Base-by-base conservation (phyloP, 1,140 invertebrate genomes). In the Papilio polytes region DNA sequence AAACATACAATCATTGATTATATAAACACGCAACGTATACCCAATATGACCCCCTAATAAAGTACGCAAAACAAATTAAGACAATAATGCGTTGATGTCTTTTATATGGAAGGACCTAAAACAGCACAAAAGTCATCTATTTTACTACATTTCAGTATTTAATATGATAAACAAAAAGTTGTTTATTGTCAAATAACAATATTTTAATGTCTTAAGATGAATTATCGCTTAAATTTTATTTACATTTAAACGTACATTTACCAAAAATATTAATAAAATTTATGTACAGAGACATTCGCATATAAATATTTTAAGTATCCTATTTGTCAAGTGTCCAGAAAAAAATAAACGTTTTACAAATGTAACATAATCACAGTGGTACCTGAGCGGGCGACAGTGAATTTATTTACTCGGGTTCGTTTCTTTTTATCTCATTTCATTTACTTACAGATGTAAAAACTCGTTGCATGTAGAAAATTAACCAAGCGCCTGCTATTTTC, bases 301-400 rank as follows among this genome's bases (percentile, higher is more conserved):
- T 22, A 36, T 70, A 70, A 70, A 70, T 70, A 70, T 70, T 70
- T 31, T 31, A 70, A 70, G 13, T 31, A 70, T 36, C 63, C 63
- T 70, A 70, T 70, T 70, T 31, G 63, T 70, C 63, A 70, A 70
- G 63, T 36, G 63, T 70, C 63, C 63, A 15, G 63, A 8, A 15
- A 70, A 70, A 70, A 70, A 66, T 66, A 70, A 70, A 70, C 63
- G 12, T 63, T 63, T 70, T 70, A 36, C 63, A 70, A 70, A 70
- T 15, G 63, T 15, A 70, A 70, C 26, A 70, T 70, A 70, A 70
- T 70, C 63, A 70, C 63, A 70, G 26, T 31, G 26, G 63, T 31
- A 70, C 63, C 63, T 26, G 26, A 31, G 12, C 26, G 63, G 63
- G 18, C 63, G 63, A 15, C 26, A 31, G 63, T 31, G 3, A 70